A percentile compares a stretch with the other conserved stretches of the same genome.
Conservation (phyloP, 2,797 vertebrate genomes). For the Toxotes lorentzi region DNA sequence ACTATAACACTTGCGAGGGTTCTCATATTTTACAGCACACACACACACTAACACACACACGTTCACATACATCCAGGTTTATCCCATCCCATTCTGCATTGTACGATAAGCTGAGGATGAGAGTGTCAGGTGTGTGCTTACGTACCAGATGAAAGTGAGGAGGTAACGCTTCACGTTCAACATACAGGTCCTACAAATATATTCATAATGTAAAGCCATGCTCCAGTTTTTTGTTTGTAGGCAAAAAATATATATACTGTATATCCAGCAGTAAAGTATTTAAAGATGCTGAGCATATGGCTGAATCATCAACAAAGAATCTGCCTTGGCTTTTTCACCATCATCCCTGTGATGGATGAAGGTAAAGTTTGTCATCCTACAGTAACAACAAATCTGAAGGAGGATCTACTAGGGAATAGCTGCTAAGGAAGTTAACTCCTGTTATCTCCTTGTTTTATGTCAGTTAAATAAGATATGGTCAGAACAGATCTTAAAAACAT, state of each 20-base stretch:
- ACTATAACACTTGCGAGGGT: conserved; percentile 32
- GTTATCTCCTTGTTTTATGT: neutral
- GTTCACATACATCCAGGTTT: conserved; percentile 4
- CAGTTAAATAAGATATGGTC: conserved; percentile 1
- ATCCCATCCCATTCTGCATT: conserved; percentile 35
- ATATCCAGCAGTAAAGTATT: conserved; percentile 16
- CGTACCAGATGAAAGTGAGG: conserved; percentile 40
- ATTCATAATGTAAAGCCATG: conserved; percentile 43
- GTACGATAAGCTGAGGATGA: conserved; percentile 54
- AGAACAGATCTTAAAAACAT: neutral
- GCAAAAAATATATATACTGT: conserved; percentile 1
- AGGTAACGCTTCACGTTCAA: conserved; percentile 32
- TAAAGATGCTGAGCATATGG: conserved; percentile 34
- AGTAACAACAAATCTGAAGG: neutral
- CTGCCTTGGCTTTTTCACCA: conserved; percentile 23
- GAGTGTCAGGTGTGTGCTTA: conserved; percentile 51
- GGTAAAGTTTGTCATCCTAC: neutral
- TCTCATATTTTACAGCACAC: conserved; percentile 23
- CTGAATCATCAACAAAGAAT: conserved; percentile 15
- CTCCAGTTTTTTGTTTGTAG: conserved; percentile 8
- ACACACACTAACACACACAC: conserved; percentile 2
- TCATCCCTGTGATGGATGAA: conserved; percentile 4
- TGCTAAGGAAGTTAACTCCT: neutral
- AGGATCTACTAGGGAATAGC: neutral
- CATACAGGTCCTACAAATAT: conserved; percentile 39